Base-by-base conservation (phyloP, 2,888 invertebrate genomes). In the Caenorhabditis sp. region DNA sequence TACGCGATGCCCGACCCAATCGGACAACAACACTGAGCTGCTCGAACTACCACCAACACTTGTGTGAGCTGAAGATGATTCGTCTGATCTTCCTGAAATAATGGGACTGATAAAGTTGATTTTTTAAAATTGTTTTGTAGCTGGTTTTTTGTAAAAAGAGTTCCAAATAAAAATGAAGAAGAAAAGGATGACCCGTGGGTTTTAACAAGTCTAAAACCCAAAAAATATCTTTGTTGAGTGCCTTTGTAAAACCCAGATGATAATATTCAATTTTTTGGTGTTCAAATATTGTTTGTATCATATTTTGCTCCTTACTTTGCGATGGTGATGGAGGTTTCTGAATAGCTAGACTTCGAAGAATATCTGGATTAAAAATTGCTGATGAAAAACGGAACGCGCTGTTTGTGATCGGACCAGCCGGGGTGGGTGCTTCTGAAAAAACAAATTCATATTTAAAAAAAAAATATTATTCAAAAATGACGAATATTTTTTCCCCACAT, bases 1-100 rank as follows among this genome's bases (percentile, higher is more conserved):
- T n/a, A 84, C 80, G 12, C 84, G 76, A 52, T 76, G 50, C 8
- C 78, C 81, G 23, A 72, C 52, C 84, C 84, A 84, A 31, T 83
- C 84, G 54, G 57, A n/a, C 57, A 83, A 59, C 59, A 59, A 59
- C n/a, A 59, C 59, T 59, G 59, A 49, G 49, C 21, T 38, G 23
- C 23, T 26, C 21, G 49, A 49, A 23, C 43, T 49, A 21, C 12
- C 21, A 38, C 59, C 23, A 43, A 20, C 38, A 38, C 38, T 38
- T 26, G 56, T 25, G 10, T 56, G 26, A 8, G 56, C 27, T 12
- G 27, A 56, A 8, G 20, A 12, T 31, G 57, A 36, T 58, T 58
- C 57, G 31, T 58, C 57, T 4, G 57, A 31, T 58, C 20, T 31
- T 58, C 36, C 57, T 58, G 56, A 26, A 56, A 56, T 5, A 50